phyloP scores from a whole-genome alignment of 2,888 invertebrate species.

The Fragum whitleyi region DNA sequence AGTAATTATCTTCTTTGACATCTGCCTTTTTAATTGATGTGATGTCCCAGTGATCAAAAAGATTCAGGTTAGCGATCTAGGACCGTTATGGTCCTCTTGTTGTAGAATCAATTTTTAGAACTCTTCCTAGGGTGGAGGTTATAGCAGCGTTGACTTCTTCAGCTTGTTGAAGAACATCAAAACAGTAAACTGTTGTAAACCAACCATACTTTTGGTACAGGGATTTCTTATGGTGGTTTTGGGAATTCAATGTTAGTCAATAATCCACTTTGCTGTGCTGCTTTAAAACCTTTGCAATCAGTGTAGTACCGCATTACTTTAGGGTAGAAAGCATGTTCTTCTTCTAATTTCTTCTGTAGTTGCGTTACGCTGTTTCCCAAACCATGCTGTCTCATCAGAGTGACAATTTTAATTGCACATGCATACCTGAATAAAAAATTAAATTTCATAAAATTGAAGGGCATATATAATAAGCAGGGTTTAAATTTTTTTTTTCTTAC shows the following conservation, averaged over 20 bases:
- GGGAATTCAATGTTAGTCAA: neutral
- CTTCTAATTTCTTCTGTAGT: constrained; percentile 37
- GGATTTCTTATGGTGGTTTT: constrained; percentile 32
- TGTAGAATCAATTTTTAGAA: constrained; percentile 72
- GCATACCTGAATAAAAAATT: neutral
- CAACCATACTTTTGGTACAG: constrained; percentile 53
- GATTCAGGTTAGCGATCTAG: no score
- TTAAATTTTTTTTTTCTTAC: no score
- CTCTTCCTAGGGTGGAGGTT: constrained; percentile 61
- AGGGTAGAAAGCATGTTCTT: constrained; percentile 52
- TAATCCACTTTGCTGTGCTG: constrained; percentile 40
- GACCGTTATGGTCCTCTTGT: no score
- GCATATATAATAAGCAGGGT: no score
- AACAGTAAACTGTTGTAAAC: constrained; percentile 46
- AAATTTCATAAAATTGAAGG: no score
- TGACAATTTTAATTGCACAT: neutral
- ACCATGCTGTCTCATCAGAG: neutral
- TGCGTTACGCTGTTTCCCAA: neutral
- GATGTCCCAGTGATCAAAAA: no score
- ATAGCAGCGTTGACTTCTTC: constrained; percentile 67
- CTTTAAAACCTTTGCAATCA: constrained; percentile 42
- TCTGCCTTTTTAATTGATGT: no score
- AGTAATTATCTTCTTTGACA: no score
- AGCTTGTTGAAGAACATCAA: constrained; percentile 61
- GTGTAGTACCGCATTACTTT: constrained; percentile 51